Percentiles rank a stretch among this genome's conserved stretches.
Conservation (phyloP, 2,797 vertebrate genomes). For the Lycodopsis pacificus region DNA sequence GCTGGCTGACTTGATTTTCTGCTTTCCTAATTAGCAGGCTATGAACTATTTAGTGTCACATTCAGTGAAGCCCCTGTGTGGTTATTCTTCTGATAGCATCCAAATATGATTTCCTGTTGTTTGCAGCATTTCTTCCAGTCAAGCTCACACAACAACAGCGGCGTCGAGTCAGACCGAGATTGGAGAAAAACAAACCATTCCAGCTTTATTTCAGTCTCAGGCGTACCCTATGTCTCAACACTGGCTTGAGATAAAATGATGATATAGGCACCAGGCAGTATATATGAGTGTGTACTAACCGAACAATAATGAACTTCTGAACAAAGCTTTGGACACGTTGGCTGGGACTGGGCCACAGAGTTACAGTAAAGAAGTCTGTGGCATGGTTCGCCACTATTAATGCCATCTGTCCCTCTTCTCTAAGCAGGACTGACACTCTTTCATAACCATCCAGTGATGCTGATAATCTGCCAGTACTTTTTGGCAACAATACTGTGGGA, state of each 20-base stretch:
- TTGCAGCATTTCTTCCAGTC: constrained; percentile 62
- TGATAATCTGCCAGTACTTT: constrained; percentile 64
- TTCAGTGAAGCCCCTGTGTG: constrained; percentile 33
- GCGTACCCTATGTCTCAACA: constrained; percentile 14
- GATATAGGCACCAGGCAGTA: constrained; percentile 9
- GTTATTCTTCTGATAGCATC: constrained; percentile 52
- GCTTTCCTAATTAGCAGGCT: constrained; percentile 35
- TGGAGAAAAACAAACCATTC: constrained; percentile 33
- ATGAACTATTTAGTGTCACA: constrained; percentile 57
- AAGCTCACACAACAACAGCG: constrained; percentile 59
- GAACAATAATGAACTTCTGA: constrained; percentile 31
- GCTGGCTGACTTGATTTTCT: constrained; percentile 20
- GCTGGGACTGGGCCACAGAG: constrained; percentile 31
- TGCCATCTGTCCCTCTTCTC: constrained; percentile 73
- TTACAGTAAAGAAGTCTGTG: constrained; percentile 46
- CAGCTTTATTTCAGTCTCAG: constrained; percentile 25
- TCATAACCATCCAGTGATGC: constrained; percentile 67
- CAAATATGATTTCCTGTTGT: constrained; percentile 53
- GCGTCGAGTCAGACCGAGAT: constrained; percentile 45
- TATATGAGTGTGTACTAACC: background rate
- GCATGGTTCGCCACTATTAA: constrained; percentile 62
- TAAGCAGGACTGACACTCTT: constrained; percentile 63
- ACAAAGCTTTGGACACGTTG: constrained; percentile 38
- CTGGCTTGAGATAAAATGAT: constrained; percentile 15
- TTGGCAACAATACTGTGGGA: constrained; percentile 49